Evolutionary conservation across 2,113 vertebrate genomes (phyloP), one percentile per base, ranked within the genome.

Genomic region (Meriones unguiculatus): DNA sequence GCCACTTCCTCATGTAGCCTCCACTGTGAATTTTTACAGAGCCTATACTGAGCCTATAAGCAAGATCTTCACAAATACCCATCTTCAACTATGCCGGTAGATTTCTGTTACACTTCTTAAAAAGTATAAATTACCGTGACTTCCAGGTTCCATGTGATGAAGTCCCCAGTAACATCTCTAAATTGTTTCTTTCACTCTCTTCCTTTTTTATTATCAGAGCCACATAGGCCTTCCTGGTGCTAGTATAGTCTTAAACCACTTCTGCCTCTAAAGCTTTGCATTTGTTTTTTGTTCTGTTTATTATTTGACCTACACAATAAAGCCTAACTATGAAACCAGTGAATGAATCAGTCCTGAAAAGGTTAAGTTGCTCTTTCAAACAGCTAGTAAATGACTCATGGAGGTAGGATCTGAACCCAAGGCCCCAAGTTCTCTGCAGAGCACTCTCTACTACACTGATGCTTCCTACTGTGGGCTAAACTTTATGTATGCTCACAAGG

Each of bases 391-490:
- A 52, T 87, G 72, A 67, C 30, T 15, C 6, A 0, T 64, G 72
- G 12, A 85, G 76, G 22, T 54, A 65, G 76, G 70, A 70, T 84
- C 73, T 75, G 78, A 96, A 94, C 30, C 62, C 25, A 81, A 67
- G 35, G 22, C 38, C n/a, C 52, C 13, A 38, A 35, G 5, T 52
- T 94, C 94, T 59, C 4, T 87, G n/a, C 32, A 72, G 24, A 87
- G 41, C 80, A 24, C n/a, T 86, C 14, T 77, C n/a, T 67, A 1
- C 72, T 18, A 0, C 89, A 78, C 94, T 92, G 65, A 70, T 97
- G 94, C 85, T 18, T 98, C 95, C 97, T 97, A 96, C 91, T 97
- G 70, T 67, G 57, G 59, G 75, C 92, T 96, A 64, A 97, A 65
- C 90, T 96, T 93, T 93, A 93, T 92, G 35, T 57, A 11, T 54